A percentile compares a stretch with the other conserved stretches of the same genome.
phyloP scores from a whole-genome alignment of 2,888 invertebrate species.

The Netelia melanura region DNA sequence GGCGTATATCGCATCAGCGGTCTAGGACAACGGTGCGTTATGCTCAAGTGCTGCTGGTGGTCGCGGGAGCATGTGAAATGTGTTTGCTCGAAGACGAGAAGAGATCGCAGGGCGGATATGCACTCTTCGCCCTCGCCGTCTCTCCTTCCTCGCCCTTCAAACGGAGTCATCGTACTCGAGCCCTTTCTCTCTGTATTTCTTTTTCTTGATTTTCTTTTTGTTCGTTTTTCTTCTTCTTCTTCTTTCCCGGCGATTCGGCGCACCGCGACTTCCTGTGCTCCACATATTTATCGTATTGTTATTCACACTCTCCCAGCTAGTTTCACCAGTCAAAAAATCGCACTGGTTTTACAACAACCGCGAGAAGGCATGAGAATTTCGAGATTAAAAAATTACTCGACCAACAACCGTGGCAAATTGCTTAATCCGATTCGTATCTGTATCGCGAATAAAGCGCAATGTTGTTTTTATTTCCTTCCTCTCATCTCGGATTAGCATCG shows the following conservation, averaged over 20 bases:
- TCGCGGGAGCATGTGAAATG: constrained; percentile 66
- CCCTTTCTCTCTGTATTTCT: constrained; percentile 63
- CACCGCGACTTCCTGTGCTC: constrained; percentile 54
- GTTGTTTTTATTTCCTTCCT: background rate
- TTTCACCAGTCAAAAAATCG: constrained; percentile 28
- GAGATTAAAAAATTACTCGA: background rate
- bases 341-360: background rate
- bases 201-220: constrained; percentile 57
- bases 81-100: constrained; percentile 53
- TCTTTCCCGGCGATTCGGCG: constrained; percentile 28
- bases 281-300: constrained; percentile 30
- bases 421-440: background rate
- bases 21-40: constrained; percentile 42
- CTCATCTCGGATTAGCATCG: constrained; percentile 17
- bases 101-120: constrained; percentile 76
- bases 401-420: background rate
- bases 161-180: constrained; percentile 77
- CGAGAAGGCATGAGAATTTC: constrained; percentile 10
- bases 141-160: background rate
- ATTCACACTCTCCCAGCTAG: background rate
- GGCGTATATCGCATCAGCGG: constrained; percentile 29
- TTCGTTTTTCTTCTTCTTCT: constrained; percentile 43
- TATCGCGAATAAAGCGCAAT: background rate
- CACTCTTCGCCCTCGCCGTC: background rate
- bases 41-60: constrained; percentile 53